A percentile compares a stretch with the other conserved stretches of the same genome.
phyloP scores from a whole-genome alignment of 2,113 vertebrate species.

The Hepsetus odoe region DNA sequence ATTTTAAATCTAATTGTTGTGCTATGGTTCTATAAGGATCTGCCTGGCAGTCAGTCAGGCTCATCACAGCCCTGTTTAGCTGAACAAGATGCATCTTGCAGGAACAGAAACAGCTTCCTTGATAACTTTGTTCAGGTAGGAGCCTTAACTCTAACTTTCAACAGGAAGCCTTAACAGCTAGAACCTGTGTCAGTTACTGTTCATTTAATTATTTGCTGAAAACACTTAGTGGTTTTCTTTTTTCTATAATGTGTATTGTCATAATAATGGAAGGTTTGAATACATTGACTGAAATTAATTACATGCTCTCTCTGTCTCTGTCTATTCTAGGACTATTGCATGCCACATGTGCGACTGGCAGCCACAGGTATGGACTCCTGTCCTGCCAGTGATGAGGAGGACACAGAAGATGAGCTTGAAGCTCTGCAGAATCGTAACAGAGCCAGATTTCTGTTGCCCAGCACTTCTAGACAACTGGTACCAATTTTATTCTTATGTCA shows the following conservation, averaged over 20 bases:
- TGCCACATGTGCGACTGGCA: slow-evolving; percentile 70
- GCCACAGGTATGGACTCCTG: slow-evolving; percentile 82
- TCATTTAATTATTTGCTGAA: too few relatives aligned
- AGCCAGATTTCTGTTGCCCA: slow-evolving; percentile 65
- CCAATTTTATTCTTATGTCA: too few relatives aligned
- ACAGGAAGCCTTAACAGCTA: too few relatives aligned
- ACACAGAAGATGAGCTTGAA: slow-evolving; percentile 77
- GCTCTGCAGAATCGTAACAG: slow-evolving; percentile 60
- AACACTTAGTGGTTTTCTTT: too few relatives aligned
- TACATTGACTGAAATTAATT: too few relatives aligned
- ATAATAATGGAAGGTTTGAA: too few relatives aligned
- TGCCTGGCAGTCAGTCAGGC: slow-evolving; percentile 39
- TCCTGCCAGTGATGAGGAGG: slow-evolving; percentile 81
- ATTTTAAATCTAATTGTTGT: too few relatives aligned
- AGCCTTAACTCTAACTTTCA: not conserved
- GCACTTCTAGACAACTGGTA: slow-evolving; percentile 73
- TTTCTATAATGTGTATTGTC: too few relatives aligned
- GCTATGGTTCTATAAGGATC: slow-evolving; percentile 59
- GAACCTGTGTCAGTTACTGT: too few relatives aligned
- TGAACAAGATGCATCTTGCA: slow-evolving; percentile 57
- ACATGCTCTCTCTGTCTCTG: not conserved
- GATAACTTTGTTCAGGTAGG: slow-evolving; percentile 67
- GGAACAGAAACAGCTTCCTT: slow-evolving; percentile 61
- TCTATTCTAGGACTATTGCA: slow-evolving; percentile 64
- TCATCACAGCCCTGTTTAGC: slow-evolving; percentile 57